Evolutionary conservation across 92 coral and sea anemone species (phyloP).

Genomic region (Epizoanthus fatuus): DNA sequence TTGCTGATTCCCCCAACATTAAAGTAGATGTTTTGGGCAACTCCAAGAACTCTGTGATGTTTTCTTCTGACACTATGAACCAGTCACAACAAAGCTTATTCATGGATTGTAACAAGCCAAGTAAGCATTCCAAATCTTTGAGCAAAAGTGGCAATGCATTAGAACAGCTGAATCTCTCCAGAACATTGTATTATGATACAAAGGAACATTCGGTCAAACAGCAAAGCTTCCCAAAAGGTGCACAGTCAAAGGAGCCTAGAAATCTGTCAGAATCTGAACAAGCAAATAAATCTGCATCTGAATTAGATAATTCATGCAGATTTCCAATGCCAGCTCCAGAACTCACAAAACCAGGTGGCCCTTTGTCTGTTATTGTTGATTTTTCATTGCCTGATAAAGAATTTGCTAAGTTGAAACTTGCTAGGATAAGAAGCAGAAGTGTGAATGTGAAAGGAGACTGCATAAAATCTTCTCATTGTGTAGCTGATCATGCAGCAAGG

Average conservation of each 20-base stretch:
- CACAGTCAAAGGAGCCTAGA: neutral
- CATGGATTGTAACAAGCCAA: neutral
- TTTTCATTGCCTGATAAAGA: slow-evolving; percentile 90
- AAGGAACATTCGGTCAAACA: neutral
- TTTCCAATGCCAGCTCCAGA: slow-evolving; percentile 76
- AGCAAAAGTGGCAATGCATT: neutral
- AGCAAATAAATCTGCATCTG: neutral
- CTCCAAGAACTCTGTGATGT: neutral
- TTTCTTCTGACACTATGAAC: neutral
- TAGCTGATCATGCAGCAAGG: neutral
- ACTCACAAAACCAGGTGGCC: slow-evolving; percentile 71
- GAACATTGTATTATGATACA: neutral
- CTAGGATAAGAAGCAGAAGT: slow-evolving; percentile 63
- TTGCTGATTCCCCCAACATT: neutral
- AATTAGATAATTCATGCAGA: neutral
- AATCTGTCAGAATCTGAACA: neutral
- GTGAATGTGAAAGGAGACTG: neutral
- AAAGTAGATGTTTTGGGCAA: neutral
- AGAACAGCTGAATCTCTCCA: neutral
- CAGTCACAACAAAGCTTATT: neutral
- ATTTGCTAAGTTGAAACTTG: slow-evolving; percentile 88
- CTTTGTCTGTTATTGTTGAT: slow-evolving; percentile 68
- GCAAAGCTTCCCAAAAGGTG: neutral
- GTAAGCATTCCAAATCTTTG: neutral
- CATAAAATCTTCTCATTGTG: neutral